These are phyloP conservation scores for Clytia hemisphaerica DNA, from an alignment of 30 jellyfish, hydroid and myxozoan species.

Conservation along the genomic window DNA sequence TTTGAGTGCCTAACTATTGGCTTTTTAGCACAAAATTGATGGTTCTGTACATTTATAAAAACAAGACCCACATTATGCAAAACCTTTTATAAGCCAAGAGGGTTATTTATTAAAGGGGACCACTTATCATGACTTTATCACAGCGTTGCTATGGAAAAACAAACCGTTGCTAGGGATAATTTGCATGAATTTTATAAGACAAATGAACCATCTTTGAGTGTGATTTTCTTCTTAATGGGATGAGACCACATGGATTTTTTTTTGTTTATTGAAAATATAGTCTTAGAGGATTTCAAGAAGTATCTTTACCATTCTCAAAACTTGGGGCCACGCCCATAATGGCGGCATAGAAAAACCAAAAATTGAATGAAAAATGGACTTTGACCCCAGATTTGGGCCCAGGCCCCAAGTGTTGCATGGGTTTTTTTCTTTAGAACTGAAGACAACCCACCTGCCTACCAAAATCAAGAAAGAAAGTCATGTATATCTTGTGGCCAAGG, in stretches of 20 bases:
- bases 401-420: background rate
- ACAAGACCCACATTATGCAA: too few species aligned
- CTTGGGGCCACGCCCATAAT: background rate
- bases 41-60: too few species aligned
- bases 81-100: too few species aligned
- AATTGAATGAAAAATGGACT: background rate
- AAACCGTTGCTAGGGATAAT: background rate
- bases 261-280: background rate
- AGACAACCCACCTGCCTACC: background rate
- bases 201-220: background rate
- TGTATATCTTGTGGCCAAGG: background rate
- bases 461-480: background rate
- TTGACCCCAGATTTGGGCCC: background rate
- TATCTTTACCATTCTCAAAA: background rate
- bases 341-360: background rate
- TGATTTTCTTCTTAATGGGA: background rate
- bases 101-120: too few species aligned
- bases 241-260: constrained; percentile 3
- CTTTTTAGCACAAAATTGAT: too few species aligned
- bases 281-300: background rate
- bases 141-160: background rate
- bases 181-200: background rate
- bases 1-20: too few species aligned
- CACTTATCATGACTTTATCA: too few species aligned
- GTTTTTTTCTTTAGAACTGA: background rate